These are phyloP conservation scores for Julus scandinavius DNA, from an alignment of 2,888 invertebrate species.

Conservation along the genomic window DNA sequence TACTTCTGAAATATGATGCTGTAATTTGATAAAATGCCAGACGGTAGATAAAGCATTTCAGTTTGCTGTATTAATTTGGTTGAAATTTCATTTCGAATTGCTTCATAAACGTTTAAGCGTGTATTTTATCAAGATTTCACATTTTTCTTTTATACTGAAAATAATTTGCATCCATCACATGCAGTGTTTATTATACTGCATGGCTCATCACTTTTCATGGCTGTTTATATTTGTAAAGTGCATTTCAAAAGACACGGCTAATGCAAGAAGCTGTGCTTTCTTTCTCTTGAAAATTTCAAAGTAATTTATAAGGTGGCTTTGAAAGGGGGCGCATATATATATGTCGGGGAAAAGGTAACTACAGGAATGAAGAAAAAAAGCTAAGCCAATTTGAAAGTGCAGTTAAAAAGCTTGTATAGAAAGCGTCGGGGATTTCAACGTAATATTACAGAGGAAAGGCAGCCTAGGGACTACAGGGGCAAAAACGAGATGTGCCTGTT, in stretches of 20 bases:
- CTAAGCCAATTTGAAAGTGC: conserved; percentile 7
- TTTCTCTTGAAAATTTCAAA: background rate
- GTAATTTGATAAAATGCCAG: background rate
- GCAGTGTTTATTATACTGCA: background rate
- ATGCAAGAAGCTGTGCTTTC: background rate
- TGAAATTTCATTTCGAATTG: background rate
- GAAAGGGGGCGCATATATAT: background rate
- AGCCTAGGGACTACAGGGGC: background rate
- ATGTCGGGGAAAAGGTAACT: background rate
- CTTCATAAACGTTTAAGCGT: background rate
- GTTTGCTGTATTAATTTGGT: background rate
- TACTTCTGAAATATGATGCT: background rate
- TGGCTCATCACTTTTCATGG: background rate
- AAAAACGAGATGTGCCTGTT: background rate
- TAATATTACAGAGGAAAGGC: background rate
- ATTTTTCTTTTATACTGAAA: background rate
- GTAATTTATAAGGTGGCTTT: background rate
- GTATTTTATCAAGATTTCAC: background rate
- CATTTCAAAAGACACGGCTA: background rate
- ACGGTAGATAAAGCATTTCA: background rate
- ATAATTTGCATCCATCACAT: background rate
- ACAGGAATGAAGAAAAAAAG: background rate
- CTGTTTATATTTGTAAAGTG: background rate
- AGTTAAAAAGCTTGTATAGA: background rate
- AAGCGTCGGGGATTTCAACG: background rate